Conservation (phyloP, 2,113 vertebrate species). For the Corapipo altera region DNA sequence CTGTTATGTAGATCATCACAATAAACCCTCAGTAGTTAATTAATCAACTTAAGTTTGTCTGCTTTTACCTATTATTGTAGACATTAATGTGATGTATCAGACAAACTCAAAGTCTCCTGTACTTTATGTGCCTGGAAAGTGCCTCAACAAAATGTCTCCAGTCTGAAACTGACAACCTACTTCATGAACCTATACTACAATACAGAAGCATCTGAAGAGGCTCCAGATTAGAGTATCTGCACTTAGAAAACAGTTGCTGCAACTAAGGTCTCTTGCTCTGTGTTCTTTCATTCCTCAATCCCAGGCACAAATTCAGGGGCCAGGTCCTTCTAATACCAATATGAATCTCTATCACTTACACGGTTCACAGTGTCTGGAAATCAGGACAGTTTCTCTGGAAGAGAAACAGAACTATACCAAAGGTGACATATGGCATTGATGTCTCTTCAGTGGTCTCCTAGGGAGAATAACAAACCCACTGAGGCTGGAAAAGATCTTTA, state of each 20-base stretch:
- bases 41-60: background rate
- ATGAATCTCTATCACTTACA: accelerated
- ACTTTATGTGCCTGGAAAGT: background rate
- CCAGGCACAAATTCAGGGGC: background rate
- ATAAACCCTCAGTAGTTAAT: background rate
- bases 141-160: background rate
- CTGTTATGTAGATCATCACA: background rate
- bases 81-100: background rate
- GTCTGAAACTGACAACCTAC: background rate
- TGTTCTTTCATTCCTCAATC: background rate
- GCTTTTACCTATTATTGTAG: background rate
- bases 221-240: background rate
- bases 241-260: background rate
- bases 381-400: background rate
- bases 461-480: background rate
- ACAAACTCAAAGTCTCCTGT: background rate
- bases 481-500: background rate
- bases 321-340: background rate
- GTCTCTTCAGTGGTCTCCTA: too few relatives aligned
- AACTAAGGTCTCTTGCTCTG: background rate
- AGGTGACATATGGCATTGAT: accelerated
- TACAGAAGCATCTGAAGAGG: background rate
- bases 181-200: background rate
- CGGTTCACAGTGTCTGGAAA: background rate
- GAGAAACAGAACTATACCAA: background rate